These are phyloP conservation scores for Heterodera carotae DNA, from an alignment of 1,140 invertebrate species.

Conservation along the genomic window DNA sequence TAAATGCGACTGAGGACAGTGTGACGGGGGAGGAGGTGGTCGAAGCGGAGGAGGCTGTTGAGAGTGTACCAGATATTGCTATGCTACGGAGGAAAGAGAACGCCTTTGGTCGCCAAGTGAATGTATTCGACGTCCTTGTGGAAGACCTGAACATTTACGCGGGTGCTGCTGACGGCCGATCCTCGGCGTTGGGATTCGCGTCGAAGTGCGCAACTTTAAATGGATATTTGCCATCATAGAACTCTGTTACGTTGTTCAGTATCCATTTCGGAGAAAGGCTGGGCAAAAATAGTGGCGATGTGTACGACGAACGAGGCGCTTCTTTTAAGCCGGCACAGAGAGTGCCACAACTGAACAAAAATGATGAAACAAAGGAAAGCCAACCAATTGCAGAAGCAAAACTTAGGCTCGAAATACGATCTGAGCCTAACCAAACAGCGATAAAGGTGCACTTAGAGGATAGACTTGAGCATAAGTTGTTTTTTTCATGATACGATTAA, in stretches of 20 bases:
- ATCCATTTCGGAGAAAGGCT: slow-evolving; percentile 23
- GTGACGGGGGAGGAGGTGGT: background rate
- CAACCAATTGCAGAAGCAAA: background rate
- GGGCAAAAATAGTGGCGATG: background rate
- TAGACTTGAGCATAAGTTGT: too few species aligned
- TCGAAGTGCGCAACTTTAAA: slow-evolving; percentile 14
- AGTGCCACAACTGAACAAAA: background rate
- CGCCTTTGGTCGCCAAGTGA: slow-evolving; percentile 26
- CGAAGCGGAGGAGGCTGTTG: slow-evolving; percentile 19
- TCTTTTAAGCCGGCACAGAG: background rate
- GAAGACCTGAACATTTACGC: slow-evolving; percentile 27
- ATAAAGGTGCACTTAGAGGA: slow-evolving; percentile 24
- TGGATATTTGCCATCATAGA: slow-evolving; percentile 1
- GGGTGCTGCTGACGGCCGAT: background rate
- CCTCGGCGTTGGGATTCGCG: slow-evolving; percentile 27
- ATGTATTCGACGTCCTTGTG: slow-evolving; percentile 32
- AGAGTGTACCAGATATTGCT: background rate
- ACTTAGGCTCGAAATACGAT: slow-evolving; percentile 27
- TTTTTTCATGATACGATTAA: background rate
- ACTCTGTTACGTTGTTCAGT: slow-evolving; percentile 16
- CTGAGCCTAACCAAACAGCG: background rate
- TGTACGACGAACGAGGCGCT: slow-evolving; percentile 22
- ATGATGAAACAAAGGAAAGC: background rate
- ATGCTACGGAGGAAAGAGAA: slow-evolving; percentile 23
- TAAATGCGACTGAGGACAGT: slow-evolving; percentile 3